These are phyloP conservation scores for Pomatorhinus ruficollis DNA, from an alignment of 2,113 vertebrate genomes.

Conservation along the genomic window DNA sequence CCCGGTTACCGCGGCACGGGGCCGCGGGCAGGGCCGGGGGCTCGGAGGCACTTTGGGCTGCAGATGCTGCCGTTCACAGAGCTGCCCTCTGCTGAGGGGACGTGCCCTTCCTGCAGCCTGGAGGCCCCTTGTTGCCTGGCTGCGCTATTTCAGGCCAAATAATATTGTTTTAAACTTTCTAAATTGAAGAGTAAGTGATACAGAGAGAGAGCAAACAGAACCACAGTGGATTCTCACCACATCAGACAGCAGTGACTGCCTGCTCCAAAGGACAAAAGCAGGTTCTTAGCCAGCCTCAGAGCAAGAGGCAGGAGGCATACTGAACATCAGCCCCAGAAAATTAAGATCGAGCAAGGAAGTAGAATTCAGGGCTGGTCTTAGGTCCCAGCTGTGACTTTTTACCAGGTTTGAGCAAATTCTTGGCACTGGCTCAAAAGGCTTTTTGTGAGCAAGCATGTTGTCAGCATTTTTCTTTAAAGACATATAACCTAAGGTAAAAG, in stretches of 20 bases:
- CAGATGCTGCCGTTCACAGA: background rate
- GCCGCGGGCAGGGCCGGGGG: background rate
- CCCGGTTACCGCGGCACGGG: background rate
- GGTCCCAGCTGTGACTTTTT: constrained; percentile 3
- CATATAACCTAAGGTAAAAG: constrained; percentile 21
- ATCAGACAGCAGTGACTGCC: background rate
- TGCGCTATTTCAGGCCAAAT: constrained; percentile 13
- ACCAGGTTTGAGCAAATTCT: constrained; percentile 17
- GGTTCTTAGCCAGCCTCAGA: background rate
- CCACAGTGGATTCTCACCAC: background rate
- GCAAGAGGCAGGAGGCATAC: background rate
- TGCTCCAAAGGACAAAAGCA: background rate
- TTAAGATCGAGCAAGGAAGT: background rate
- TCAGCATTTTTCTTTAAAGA: constrained; percentile 56
- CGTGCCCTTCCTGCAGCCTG: background rate
- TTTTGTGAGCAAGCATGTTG: constrained; percentile 25
- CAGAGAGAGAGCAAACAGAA: constrained; percentile 9
- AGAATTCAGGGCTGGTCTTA: background rate
- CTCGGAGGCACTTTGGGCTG: background rate
- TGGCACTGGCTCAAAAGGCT: constrained; percentile 30
- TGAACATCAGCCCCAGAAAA: background rate
- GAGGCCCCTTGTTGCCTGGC: constrained; percentile 37
- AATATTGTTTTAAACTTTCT: constrained; percentile 6
- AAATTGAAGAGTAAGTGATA: background rate
- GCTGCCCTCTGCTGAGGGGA: background rate